Evolutionary conservation across 2,888 invertebrate species (phyloP).

Genomic region (Eupithecia exiguata): DNA sequence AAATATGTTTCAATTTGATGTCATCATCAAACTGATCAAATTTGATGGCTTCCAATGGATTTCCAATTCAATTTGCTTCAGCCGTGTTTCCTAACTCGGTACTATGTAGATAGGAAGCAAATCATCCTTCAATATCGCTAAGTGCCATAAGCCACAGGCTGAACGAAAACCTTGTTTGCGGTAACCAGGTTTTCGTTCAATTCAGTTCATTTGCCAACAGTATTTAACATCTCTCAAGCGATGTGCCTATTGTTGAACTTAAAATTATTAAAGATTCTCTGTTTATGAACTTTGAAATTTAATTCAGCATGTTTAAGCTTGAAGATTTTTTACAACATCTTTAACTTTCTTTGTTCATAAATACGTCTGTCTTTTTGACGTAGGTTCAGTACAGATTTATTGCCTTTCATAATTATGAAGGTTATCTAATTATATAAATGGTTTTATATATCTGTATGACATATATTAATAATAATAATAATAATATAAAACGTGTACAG

Average conservation of each 20-base stretch:
- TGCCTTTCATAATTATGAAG: neutral
- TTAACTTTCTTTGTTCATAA: neutral
- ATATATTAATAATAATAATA: too few relatives aligned
- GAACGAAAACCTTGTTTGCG: neutral
- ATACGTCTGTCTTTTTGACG: neutral
- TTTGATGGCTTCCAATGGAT: neutral
- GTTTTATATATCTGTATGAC: too few relatives aligned
- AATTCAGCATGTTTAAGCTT: neutral
- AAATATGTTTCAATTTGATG: slow-evolving; percentile 3
- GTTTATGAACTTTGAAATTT: neutral
- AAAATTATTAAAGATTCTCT: neutral
- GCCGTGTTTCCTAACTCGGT: neutral
- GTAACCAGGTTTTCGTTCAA: neutral
- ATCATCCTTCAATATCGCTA: neutral
- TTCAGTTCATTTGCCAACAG: neutral
- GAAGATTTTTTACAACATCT: neutral
- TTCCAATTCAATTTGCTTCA: neutral
- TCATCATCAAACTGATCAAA: neutral
- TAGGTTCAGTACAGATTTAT: neutral
- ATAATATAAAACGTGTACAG: neutral
- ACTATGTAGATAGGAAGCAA: neutral
- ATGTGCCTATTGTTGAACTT: neutral
- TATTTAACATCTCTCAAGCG: neutral
- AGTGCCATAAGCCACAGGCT: neutral
- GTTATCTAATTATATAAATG: neutral